Conservation (phyloP, 37 sponge, comb jelly and placozoan genomes). For the Hormiphora californensis region DNA sequence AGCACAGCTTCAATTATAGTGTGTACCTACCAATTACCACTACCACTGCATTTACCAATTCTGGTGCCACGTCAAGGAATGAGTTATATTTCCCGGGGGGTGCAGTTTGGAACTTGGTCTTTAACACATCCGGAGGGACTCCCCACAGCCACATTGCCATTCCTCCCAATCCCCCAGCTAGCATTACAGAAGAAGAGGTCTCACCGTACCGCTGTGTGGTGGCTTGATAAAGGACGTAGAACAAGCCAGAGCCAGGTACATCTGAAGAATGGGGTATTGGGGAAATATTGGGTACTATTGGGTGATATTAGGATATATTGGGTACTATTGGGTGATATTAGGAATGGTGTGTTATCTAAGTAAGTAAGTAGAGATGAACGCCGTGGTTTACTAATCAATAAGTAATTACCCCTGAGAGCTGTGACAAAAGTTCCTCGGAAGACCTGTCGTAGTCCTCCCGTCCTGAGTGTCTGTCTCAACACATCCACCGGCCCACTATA, state of each 20-base stretch:
- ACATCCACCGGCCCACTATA: slow-evolving; percentile 1
- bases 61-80: neutral
- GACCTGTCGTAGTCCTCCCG: neutral
- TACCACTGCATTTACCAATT: too few species aligned
- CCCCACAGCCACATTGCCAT: neutral
- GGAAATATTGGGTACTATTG: too few species aligned
- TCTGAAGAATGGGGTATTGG: neutral
- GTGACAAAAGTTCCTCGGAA: neutral
- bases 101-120: neutral
- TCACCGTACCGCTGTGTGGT: neutral
- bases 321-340: too few species aligned
- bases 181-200: neutral
- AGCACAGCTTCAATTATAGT: too few species aligned
- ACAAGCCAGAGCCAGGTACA: slow-evolving; percentile 2
- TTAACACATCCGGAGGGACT: neutral
- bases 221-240: neutral
- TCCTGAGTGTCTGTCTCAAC: neutral
- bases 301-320: too few species aligned
- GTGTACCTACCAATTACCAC: too few species aligned
- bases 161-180: neutral
- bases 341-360: too few species aligned
- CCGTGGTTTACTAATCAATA: too few species aligned
- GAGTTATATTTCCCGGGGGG: neutral
- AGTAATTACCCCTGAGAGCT: neutral
- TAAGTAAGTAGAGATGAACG: too few species aligned